These are phyloP conservation scores for Marcusenius ussheri DNA, from an alignment of 2,113 vertebrate species.

Conservation along the genomic window DNA sequence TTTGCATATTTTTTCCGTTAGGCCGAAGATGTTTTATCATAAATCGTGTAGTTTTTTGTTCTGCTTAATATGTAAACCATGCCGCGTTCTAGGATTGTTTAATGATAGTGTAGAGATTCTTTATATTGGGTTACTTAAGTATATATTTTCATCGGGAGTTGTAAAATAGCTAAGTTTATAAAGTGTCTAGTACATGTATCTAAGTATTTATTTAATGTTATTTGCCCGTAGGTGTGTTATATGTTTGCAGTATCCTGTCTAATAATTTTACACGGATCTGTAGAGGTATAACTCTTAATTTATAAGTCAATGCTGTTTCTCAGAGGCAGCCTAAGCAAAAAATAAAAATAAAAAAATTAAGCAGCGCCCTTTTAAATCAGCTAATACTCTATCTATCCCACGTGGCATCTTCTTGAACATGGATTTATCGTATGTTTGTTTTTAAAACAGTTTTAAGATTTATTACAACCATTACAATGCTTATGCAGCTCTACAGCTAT, in stretches of 20 bases:
- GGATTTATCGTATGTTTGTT: background rate
- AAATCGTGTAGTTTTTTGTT: background rate
- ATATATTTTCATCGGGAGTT: background rate
- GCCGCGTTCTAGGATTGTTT: background rate
- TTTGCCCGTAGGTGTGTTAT: background rate
- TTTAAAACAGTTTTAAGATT: background rate
- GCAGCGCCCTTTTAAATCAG: background rate
- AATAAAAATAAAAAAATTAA: background rate
- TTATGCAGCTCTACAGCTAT: background rate
- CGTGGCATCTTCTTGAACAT: background rate
- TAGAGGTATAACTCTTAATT: background rate
- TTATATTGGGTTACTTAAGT: background rate
- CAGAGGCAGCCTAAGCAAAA: background rate
- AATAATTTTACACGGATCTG: background rate
- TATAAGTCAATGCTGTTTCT: background rate
- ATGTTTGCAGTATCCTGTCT: background rate
- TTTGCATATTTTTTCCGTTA: background rate
- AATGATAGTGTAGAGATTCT: background rate
- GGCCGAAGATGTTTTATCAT: background rate
- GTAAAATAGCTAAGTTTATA: background rate
- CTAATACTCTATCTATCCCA: background rate
- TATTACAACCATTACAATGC: background rate
- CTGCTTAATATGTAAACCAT: background rate
- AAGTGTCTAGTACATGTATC: background rate
- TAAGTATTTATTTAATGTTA: background rate